These are phyloP conservation scores for Piprites chloris DNA, from an alignment of 2,113 vertebrate genomes.

Conservation along the genomic window DNA sequence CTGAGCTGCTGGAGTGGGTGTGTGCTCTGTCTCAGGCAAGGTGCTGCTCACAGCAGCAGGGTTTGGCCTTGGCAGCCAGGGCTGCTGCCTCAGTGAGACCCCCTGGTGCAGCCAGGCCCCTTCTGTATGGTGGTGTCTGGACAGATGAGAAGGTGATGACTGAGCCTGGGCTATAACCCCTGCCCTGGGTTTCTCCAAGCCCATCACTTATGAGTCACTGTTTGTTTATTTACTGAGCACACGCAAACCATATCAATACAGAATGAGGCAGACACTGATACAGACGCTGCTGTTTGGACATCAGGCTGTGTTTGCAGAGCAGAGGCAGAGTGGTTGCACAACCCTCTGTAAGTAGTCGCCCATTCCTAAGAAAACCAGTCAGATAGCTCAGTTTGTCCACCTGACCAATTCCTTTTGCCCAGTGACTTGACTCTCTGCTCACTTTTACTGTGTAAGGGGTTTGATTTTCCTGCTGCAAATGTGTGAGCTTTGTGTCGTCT, in stretches of 20 bases:
- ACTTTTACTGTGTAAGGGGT: neutral
- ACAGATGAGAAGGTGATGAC: neutral
- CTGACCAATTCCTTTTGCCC: neutral
- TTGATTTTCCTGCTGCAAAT: neutral
- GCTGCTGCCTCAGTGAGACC: neutral
- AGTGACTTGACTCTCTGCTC: neutral
- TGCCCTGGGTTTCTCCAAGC: neutral
- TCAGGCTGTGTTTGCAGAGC: neutral
- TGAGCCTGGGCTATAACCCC: neutral
- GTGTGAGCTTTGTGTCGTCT: neutral
- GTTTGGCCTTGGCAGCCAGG: neutral
- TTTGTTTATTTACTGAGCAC: neutral
- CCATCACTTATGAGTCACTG: neutral
- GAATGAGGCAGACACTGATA: neutral
- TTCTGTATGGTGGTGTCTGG: neutral
- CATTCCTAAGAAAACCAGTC: neutral
- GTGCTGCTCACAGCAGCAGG: neutral
- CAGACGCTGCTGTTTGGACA: neutral
- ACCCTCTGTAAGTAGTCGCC: neutral
- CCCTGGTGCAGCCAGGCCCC: neutral
- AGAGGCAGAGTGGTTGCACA: neutral
- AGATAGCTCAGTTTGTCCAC: neutral
- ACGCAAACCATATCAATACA: fast-evolving
- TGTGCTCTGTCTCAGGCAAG: neutral
- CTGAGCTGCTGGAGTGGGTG: fast-evolving